These are phyloP conservation scores for Sitodiplosis mosellana DNA, from an alignment of 1,140 invertebrate species.

Conservation along the genomic window DNA sequence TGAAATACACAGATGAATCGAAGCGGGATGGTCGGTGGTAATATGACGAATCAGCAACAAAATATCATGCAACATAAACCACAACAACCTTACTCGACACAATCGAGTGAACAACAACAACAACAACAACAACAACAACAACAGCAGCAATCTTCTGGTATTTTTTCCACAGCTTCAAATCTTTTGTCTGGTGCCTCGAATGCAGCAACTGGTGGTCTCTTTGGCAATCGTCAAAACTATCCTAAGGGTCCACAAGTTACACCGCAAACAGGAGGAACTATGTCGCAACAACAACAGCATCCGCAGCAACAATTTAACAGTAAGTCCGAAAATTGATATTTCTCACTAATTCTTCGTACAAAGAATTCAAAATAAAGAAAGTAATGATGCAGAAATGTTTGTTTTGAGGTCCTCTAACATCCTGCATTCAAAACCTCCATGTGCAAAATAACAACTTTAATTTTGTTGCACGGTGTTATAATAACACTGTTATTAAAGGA, in stretches of 20 bases:
- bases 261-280: slow-evolving; percentile 21
- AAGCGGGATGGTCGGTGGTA: slow-evolving; percentile 34
- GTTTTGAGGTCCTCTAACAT: too few species aligned
- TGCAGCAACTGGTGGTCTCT: slow-evolving; percentile 27
- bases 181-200: slow-evolving; percentile 26
- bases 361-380: too few species aligned
- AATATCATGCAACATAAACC: slow-evolving; percentile 18
- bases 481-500: too few species aligned
- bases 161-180: slow-evolving; percentile 24
- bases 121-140: slow-evolving; percentile 3
- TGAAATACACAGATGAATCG: slow-evolving; percentile 1
- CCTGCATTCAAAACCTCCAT: too few species aligned
- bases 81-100: neutral
- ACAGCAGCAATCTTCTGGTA: slow-evolving; percentile 21
- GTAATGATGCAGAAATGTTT: too few species aligned
- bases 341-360: too few species aligned
- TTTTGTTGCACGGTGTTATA: too few species aligned
- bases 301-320: neutral
- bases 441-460: too few species aligned
- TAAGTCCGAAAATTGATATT: too few species aligned
- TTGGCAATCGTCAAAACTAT: slow-evolving; percentile 22
- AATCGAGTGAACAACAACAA: neutral
- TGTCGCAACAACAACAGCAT: slow-evolving; percentile 6
- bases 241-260: slow-evolving; percentile 24
- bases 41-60: slow-evolving; percentile 31